Evolutionary conservation across 2,888 invertebrate genomes (phyloP).

Genomic region (Sinopyrophorus schimmeli): DNA sequence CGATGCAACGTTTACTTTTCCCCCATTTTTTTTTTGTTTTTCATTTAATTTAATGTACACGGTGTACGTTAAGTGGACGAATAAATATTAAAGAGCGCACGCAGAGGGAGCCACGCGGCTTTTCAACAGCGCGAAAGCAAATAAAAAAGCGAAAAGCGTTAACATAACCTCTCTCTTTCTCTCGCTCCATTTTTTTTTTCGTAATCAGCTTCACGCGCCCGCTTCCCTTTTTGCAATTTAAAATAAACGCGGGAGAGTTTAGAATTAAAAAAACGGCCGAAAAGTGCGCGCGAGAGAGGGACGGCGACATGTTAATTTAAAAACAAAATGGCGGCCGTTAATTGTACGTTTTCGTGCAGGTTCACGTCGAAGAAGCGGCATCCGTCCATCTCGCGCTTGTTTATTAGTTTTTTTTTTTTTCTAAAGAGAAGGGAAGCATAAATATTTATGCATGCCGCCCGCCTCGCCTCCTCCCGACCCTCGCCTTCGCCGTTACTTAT

Average conservation of each 20-base stretch:
- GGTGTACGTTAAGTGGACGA: conserved; percentile 46
- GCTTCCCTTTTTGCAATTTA: no score
- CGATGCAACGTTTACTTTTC: conserved; percentile 24
- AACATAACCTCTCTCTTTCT: no score
- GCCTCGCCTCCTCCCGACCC: no score
- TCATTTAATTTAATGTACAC: conserved; percentile 18
- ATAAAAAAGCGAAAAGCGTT: no score
- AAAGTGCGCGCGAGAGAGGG: no score
- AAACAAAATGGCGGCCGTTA: conserved; percentile 42
- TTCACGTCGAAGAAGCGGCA: conserved; percentile 29
- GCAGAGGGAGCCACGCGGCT: no score
- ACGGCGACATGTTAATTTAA: conserved; percentile 40
- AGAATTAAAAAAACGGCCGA: no score
- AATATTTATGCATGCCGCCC: conserved; percentile 52
- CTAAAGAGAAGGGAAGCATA: no score
- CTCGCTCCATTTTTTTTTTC: no score
- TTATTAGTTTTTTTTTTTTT: conserved; percentile 51
- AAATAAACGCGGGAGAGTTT: no score
- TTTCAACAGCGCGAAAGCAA: no score
- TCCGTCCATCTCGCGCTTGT: conserved; percentile 37
- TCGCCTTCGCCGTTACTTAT: conserved; percentile 55
- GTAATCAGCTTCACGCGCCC: no score
- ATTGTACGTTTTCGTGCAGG: conserved; percentile 39
- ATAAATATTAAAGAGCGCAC: conserved; percentile 48
- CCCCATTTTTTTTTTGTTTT: conserved; percentile 7